Percentiles rank a stretch among this genome's conserved stretches.
Conservation (phyloP, 2,888 invertebrate species). For the Andrena camellia region DNA sequence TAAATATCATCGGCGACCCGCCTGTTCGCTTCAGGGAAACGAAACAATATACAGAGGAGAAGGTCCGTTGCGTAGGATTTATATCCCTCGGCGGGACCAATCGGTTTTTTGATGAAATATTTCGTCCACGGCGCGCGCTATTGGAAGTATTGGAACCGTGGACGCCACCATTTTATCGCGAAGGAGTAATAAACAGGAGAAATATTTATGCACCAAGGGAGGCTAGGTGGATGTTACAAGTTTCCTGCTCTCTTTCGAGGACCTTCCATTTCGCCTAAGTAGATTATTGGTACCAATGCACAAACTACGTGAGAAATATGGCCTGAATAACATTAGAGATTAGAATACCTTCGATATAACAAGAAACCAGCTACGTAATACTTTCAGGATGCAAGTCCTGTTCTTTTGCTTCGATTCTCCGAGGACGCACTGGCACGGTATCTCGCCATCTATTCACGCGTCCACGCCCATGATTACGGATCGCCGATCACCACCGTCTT, state of each 20-base stretch:
- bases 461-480: no score
- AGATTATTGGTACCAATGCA: not conserved
- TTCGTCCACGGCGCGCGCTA: constrained; percentile 38
- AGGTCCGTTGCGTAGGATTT: constrained; percentile 18
- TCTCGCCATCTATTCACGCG: no score
- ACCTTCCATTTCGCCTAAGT: constrained; percentile 16
- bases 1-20: constrained; percentile 34
- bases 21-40: constrained; percentile 17
- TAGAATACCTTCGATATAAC: no score
- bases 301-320: not conserved
- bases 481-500: no score
- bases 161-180: constrained; percentile 9
- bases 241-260: not conserved
- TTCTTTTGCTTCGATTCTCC: no score
- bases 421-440: no score
- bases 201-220: constrained; percentile 38
- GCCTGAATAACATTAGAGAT: no score
- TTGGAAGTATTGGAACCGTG: not conserved
- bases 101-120: constrained; percentile 40
- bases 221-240: not conserved
- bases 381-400: no score
- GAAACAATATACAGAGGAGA: constrained; percentile 29
- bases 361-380: no score
- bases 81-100: not conserved
- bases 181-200: constrained; percentile 27